A percentile compares a stretch with the other conserved stretches of the same genome.
Conservation (phyloP, 2,797 vertebrate genomes). For the Galago senegalensis region DNA sequence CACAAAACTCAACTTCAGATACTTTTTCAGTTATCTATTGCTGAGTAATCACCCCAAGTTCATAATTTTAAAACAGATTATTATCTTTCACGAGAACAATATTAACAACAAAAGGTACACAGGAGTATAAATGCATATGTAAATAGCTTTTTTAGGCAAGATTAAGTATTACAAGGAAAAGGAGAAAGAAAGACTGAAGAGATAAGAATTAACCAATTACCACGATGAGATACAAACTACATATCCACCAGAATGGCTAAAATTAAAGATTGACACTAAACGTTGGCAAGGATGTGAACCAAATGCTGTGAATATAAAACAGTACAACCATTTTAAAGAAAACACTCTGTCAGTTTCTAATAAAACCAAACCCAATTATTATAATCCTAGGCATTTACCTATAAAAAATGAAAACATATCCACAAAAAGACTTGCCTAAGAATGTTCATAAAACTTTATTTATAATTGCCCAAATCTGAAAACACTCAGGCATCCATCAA, state of each 20-base stretch:
- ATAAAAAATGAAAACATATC: conserved; percentile 33
- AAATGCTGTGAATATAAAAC: conserved; percentile 32
- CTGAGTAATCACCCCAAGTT: conserved; percentile 46
- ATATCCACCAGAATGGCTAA: neutral
- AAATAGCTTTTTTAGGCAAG: conserved; percentile 22
- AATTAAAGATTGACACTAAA: conserved; percentile 45
- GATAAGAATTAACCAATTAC: conserved; percentile 33
- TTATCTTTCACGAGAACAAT: neutral
- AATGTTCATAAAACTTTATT: conserved; percentile 30
- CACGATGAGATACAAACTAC: neutral
- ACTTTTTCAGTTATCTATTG: conserved; percentile 38
- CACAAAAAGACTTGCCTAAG: conserved; percentile 10
- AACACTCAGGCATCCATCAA: neutral
- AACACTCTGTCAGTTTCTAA: conserved; percentile 13
- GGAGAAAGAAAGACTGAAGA: neutral
- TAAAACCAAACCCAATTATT: conserved; percentile 44
- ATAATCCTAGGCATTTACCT: neutral
- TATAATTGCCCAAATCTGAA: conserved; percentile 45
- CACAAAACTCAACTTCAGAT: conserved; percentile 54
- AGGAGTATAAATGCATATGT: neutral
- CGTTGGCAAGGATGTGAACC: neutral
- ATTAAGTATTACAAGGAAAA: neutral
- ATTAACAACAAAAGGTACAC: neutral
- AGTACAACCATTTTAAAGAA: conserved; percentile 28
- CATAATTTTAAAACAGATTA: conserved; percentile 50